Percentiles rank a stretch among this genome's conserved stretches.
Conservation (phyloP, 1,140 invertebrate species). For the Sogatella furcifera region DNA sequence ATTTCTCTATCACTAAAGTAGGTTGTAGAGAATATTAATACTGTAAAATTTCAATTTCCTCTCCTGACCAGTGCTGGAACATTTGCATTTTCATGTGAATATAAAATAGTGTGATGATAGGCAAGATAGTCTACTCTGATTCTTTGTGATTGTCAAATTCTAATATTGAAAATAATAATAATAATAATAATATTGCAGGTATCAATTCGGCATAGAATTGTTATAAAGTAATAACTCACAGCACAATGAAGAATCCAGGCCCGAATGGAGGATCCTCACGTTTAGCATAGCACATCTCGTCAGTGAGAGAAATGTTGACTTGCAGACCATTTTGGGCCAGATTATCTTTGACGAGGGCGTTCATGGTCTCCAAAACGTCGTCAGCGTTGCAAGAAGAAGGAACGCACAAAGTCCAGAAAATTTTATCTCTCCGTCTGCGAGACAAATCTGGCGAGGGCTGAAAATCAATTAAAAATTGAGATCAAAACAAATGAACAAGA, state of each 20-base stretch:
- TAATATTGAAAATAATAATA: no score
- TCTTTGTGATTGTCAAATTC: no score
- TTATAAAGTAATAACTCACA: not conserved
- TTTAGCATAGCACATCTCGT: not conserved
- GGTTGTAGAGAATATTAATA: no score
- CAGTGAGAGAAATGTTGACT: conserved; percentile 5
- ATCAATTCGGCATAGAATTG: no score
- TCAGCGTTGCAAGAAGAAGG: conserved; percentile 40
- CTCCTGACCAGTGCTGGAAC: no score
- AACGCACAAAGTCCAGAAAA: conserved; percentile 45
- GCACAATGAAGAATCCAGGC: not conserved
- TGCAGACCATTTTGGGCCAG: conserved; percentile 4
- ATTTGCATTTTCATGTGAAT: no score
- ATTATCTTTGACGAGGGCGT: not conserved
- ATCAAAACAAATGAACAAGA: not conserved
- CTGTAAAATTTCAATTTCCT: no score
- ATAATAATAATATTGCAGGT: no score
- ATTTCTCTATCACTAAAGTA: no score
- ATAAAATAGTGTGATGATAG: no score
- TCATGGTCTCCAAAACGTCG: conserved; percentile 41
- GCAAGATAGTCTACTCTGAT: no score
- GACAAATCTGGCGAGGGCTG: conserved; percentile 4
- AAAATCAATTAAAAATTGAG: not conserved
- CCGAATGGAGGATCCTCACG: not conserved
- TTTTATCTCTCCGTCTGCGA: not conserved